Conservation (phyloP, 2,888 invertebrate species). For the Cephus pulcher region DNA sequence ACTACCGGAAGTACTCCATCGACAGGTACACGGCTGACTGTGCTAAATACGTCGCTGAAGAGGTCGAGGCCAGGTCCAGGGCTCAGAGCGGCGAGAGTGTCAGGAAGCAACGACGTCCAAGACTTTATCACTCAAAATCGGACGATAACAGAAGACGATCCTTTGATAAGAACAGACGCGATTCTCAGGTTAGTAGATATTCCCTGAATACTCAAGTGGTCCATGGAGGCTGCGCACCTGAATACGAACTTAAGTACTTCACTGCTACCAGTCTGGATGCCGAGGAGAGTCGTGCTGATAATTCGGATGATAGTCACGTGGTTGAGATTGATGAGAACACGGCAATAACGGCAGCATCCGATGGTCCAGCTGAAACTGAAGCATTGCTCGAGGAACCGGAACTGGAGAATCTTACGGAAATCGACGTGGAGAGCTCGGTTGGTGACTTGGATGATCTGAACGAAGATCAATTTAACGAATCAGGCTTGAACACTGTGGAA, state of each 20-base stretch:
- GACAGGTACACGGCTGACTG: constrained; percentile 52
- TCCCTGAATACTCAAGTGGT: constrained; percentile 51
- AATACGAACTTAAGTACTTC: constrained; percentile 59
- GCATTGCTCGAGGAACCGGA: constrained; percentile 60
- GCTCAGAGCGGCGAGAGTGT: constrained; percentile 56
- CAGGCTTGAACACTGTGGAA: too few species aligned
- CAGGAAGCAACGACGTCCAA: constrained; percentile 51
- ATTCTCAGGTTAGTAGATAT: constrained; percentile 51
- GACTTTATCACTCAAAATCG: constrained; percentile 59
- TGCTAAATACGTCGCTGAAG: constrained; percentile 49
- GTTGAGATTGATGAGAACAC: constrained; percentile 49
- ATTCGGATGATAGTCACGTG: constrained; percentile 49
- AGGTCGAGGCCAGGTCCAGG: constrained; percentile 50
- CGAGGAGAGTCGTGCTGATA: constrained; percentile 51
- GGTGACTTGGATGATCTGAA: not conserved
- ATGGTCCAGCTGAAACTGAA: constrained; percentile 50
- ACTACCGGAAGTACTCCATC: constrained; percentile 54
- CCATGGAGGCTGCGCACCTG: constrained; percentile 37
- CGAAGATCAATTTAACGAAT: not conserved
- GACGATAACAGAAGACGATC: constrained; percentile 60
- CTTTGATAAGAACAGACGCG: constrained; percentile 55
- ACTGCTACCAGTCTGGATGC: constrained; percentile 45
- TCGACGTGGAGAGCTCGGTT: constrained; percentile 33
- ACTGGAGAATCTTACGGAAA: constrained; percentile 54
- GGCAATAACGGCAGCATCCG: constrained; percentile 35